Conservation (phyloP, 1,140 invertebrate species). For the Drosophila teissieri region DNA sequence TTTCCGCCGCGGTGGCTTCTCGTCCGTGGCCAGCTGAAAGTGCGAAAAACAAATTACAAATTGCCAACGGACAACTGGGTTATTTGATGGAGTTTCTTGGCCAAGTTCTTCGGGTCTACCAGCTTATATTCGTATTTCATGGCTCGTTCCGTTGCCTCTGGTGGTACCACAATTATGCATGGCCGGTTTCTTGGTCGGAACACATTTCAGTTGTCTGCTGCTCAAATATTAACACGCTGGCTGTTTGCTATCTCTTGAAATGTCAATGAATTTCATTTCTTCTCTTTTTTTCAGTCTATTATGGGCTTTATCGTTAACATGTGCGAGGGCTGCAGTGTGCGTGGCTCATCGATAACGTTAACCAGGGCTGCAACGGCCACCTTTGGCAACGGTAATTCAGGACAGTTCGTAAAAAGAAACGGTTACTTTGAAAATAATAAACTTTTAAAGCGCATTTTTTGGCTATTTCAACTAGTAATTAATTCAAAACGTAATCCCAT, state of each 20-base stretch:
- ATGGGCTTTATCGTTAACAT: conserved; percentile 29
- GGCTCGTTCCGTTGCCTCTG: conserved; percentile 27
- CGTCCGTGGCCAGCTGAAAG: conserved; percentile 63
- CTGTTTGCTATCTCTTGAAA: conserved; percentile 28
- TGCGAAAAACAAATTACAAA: neutral
- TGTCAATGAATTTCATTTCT: conserved; percentile 30
- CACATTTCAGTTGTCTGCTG: conserved; percentile 49
- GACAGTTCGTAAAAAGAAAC: neutral
- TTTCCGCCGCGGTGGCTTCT: conserved; percentile 61
- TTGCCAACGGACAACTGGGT: neutral
- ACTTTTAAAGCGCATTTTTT: no score
- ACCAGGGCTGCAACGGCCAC: conserved; percentile 16
- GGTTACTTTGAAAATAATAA: neutral
- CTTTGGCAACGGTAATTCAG: neutral
- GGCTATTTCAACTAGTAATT: neutral
- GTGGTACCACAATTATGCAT: conserved; percentile 48
- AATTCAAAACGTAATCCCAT: no score
- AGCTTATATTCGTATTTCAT: conserved; percentile 77
- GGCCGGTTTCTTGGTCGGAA: conserved; percentile 34
- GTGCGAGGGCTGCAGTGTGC: conserved; percentile 29
- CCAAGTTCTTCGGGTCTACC: conserved; percentile 26
- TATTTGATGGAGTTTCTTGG: neutral
- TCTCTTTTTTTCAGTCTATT: conserved; percentile 1
- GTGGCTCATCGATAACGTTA: conserved; percentile 29
- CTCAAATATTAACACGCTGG: conserved; percentile 35